phyloP scores from a whole-genome alignment of 2,888 invertebrate genomes.

The Oithona nana region DNA sequence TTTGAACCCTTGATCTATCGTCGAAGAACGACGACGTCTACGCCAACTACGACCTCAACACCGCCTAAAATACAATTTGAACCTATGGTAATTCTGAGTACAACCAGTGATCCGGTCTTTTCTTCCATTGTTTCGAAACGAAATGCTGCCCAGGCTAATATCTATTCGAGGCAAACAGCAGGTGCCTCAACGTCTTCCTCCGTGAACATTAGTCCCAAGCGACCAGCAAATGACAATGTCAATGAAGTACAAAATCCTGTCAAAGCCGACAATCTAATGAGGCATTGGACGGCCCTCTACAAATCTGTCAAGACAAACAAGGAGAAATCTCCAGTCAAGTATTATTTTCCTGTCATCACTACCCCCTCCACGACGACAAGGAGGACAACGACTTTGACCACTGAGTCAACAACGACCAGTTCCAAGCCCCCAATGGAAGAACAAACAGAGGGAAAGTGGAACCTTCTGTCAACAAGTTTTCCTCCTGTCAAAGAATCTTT shows the following conservation, averaged over 20 bases:
- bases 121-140: not conserved
- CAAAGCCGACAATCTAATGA: not conserved
- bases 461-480: not conserved
- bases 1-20: not conserved
- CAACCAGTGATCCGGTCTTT: not conserved
- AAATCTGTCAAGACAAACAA: not conserved
- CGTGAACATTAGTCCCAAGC: not conserved
- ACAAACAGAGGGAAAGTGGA: not conserved
- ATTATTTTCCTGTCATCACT: not conserved
- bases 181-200: not conserved
- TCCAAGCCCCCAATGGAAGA: no score
- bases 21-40: not conserved
- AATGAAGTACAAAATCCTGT: not conserved
- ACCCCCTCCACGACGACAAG: not conserved
- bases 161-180: no score
- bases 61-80: no score
- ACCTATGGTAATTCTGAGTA: no score
- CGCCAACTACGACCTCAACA: not conserved
- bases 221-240: not conserved
- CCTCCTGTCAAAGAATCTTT: not conserved
- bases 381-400: not conserved
- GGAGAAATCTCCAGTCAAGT: not conserved
- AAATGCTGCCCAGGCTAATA: not conserved
- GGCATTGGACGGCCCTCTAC: not conserved
- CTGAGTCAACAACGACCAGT: no score